Conservation (phyloP, 2,797 vertebrate species). For the Periophthalmus magnuspinnatus region DNA sequence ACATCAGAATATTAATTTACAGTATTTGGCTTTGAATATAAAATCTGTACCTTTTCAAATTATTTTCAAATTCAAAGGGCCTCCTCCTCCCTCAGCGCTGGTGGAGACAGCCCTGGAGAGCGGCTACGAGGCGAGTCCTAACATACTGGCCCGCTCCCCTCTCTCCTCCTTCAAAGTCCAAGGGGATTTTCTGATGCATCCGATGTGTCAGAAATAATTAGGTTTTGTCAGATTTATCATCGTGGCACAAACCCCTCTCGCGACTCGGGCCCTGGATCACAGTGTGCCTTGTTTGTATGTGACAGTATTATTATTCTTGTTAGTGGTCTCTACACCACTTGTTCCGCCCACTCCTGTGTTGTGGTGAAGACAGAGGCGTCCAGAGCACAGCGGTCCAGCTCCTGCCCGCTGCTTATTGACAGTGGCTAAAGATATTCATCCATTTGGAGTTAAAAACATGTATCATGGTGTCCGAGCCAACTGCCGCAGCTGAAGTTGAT, state of each 20-base stretch:
- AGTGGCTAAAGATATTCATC: slow-evolving; percentile 99
- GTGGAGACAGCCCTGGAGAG: slow-evolving; percentile 94
- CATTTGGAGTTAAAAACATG: slow-evolving; percentile 99
- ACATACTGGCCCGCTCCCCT: slow-evolving; percentile 77
- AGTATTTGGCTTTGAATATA: slow-evolving; percentile 93
- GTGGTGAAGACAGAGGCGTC: slow-evolving; percentile 49
- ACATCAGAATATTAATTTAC: slow-evolving; percentile 94
- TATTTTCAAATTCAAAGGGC: slow-evolving; percentile 96
- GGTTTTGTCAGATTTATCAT: slow-evolving; percentile 99
- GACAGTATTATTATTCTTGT: slow-evolving; percentile 99
- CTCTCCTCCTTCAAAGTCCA: slow-evolving; percentile 76
- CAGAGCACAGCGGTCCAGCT: slow-evolving; percentile 38
- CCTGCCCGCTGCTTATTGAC: slow-evolving; percentile 90
- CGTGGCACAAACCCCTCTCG: slow-evolving; percentile 95
- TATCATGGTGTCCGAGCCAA: slow-evolving; percentile 98
- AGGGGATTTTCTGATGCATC: slow-evolving; percentile 97
- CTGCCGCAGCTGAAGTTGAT: slow-evolving; percentile 99
- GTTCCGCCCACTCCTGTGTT: slow-evolving; percentile 59
- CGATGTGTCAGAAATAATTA: slow-evolving; percentile 99
- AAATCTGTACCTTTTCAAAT: slow-evolving; percentile 99
- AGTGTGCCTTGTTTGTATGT: slow-evolving; percentile 99
- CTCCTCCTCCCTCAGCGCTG: slow-evolving; percentile 75
- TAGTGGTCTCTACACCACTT: slow-evolving; percentile 86
- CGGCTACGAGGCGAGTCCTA: slow-evolving; percentile 89
- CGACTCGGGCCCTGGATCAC: slow-evolving; percentile 91